Conservation (phyloP, 2,888 invertebrate species). For the Noctua janthina region DNA sequence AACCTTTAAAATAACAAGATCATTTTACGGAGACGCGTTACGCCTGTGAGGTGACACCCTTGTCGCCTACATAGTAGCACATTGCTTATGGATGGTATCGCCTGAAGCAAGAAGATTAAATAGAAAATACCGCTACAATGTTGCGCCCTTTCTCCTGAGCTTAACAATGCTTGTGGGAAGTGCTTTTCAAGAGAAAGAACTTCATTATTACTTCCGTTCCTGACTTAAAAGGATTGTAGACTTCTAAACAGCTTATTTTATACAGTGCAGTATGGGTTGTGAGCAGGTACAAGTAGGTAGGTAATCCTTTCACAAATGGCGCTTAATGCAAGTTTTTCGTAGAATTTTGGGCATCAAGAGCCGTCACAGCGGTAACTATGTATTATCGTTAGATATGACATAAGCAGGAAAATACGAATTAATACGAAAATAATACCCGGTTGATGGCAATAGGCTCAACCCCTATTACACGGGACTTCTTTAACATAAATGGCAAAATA, state of each 20-base stretch:
- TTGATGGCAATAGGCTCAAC: no score
- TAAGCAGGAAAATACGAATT: no score
- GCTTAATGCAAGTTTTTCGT: not conserved
- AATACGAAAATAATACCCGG: no score
- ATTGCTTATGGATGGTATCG: not conserved
- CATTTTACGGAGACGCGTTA: no score
- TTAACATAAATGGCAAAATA: no score
- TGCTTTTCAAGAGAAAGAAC: constrained; percentile 18
- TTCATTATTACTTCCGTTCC: constrained; percentile 1
- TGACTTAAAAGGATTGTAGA: constrained; percentile 5
- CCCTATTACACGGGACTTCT: no score
- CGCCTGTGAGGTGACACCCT: no score
- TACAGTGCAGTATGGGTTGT: not conserved
- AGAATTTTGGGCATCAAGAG: not conserved
- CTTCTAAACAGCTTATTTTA: not conserved
- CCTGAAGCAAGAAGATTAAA: not conserved
- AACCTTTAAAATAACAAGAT: no score
- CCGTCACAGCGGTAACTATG: no score
- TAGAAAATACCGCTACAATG: not conserved
- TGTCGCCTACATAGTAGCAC: not conserved
- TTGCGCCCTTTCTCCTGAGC: not conserved
- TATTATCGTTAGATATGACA: no score
- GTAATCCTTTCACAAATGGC: not conserved
- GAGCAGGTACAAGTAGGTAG: not conserved
- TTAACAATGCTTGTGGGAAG: not conserved